These are phyloP conservation scores for Polyploca ridens DNA, from an alignment of 2,888 invertebrate genomes.

Conservation along the genomic window DNA sequence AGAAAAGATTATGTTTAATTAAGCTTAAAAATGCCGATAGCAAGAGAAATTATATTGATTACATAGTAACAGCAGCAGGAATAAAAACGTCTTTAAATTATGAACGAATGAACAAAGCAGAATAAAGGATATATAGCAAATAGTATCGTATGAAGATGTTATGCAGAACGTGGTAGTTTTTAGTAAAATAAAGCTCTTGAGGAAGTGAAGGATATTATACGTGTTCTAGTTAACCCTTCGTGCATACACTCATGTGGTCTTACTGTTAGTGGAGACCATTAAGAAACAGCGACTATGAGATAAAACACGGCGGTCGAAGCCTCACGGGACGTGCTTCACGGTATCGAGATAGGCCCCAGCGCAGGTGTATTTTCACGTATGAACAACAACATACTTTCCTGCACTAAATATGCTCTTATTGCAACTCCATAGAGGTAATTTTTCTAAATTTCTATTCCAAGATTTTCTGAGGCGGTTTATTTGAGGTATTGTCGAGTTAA, in stretches of 20 bases:
- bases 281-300: constrained; percentile 65
- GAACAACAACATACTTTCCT: constrained; percentile 36
- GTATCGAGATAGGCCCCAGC: constrained; percentile 70
- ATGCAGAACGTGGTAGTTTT: constrained; percentile 12
- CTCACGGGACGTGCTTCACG: constrained; percentile 71
- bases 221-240: constrained; percentile 57
- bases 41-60: background rate
- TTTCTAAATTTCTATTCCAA: constrained; percentile 23
- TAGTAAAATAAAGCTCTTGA: constrained; percentile 16
- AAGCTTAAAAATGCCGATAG: background rate
- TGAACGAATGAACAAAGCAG: background rate
- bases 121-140: constrained; percentile 6
- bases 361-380: constrained; percentile 72
- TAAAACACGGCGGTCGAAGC: constrained; percentile 63
- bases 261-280: constrained; percentile 69
- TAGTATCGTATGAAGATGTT: constrained; percentile 11
- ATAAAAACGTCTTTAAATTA: background rate
- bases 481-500: constrained; percentile 42
- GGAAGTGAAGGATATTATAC: constrained; percentile 24
- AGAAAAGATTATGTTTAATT: background rate
- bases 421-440: constrained; percentile 34
- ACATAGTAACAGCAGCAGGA: background rate
- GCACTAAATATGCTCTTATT: constrained; percentile 28
- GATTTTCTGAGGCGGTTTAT: constrained; percentile 31
- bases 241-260: constrained; percentile 67